Percentiles rank a stretch among this genome's conserved stretches.
These are phyloP conservation scores for Picathartes gymnocephalus DNA, from an alignment of 2,113 vertebrate species.

Conservation along the genomic window DNA sequence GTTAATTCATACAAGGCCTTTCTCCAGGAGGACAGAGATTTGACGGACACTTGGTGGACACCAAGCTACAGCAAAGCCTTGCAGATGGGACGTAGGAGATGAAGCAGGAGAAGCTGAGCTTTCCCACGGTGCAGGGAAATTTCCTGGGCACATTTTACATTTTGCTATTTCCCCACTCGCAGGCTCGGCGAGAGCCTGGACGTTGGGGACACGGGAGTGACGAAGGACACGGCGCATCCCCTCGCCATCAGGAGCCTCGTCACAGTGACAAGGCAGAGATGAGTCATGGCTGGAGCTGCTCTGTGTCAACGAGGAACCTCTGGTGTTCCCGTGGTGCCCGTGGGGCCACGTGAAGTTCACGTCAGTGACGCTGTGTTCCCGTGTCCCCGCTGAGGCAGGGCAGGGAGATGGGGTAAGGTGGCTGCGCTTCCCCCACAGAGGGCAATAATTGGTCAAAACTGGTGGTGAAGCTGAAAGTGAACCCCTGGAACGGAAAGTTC, in stretches of 20 bases:
- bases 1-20: not conserved
- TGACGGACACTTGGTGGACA: not conserved
- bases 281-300: constrained; percentile 12
- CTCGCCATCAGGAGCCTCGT: not conserved
- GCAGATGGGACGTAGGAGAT: not conserved
- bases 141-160: not conserved
- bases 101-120: not conserved
- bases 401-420: not conserved
- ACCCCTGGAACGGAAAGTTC: not conserved
- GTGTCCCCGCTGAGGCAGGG: not conserved
- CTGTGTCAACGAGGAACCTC: constrained; percentile 35
- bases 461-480: not conserved
- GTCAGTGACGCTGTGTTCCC: not conserved
- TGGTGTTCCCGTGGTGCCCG: not conserved
- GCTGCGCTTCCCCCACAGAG: not conserved
- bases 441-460: not conserved
- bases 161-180: not conserved
- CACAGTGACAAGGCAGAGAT: constrained; percentile 14
- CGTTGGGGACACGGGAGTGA: not conserved
- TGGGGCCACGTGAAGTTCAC: not conserved
- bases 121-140: not conserved
- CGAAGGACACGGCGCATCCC: not conserved
- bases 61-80: not conserved
- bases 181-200: not conserved
- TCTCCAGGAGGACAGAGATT: not conserved